Percentiles rank a stretch among this genome's conserved stretches.
Evolutionary conservation across 2,797 vertebrate genomes (phyloP).

Genomic region (Gymnoscopelus braueri): DNA sequence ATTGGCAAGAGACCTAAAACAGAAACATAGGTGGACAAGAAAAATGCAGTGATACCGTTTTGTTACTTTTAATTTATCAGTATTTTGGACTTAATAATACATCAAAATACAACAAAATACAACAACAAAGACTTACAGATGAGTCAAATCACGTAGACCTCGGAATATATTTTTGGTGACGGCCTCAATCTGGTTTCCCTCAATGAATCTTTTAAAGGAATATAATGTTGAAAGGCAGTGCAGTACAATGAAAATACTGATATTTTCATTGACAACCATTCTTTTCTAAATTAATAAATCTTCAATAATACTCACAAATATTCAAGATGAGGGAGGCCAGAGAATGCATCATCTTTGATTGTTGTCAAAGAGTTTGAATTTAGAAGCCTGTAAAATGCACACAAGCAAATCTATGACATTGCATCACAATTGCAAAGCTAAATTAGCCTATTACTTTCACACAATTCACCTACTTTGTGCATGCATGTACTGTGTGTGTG

Average conservation of each 20-base stretch:
- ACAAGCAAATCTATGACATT: slow-evolving; percentile 11
- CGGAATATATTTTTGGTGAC: slow-evolving; percentile 92
- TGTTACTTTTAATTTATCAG: slow-evolving; percentile 25
- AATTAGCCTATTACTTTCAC: background rate
- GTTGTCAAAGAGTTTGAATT: slow-evolving; percentile 94
- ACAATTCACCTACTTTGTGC: background rate
- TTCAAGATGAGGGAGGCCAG: slow-evolving; percentile 94
- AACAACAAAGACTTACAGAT: slow-evolving; percentile 88
- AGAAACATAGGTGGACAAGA: slow-evolving; percentile 29
- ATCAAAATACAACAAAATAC: no score
- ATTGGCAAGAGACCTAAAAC: slow-evolving; percentile 92
- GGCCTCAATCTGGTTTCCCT: slow-evolving; percentile 95
- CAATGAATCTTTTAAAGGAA: slow-evolving; percentile 88
- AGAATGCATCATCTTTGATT: slow-evolving; percentile 95
- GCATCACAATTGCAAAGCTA: background rate
- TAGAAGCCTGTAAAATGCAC: slow-evolving; percentile 83
- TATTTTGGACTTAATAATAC: slow-evolving; percentile 78
- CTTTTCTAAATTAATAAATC: background rate
- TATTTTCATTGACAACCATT: background rate
- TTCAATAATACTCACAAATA: slow-evolving; percentile 90
- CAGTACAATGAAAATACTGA: no score
- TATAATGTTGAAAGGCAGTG: background rate
- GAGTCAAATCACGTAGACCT: slow-evolving; percentile 93
- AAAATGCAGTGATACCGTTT: background rate
- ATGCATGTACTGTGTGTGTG: background rate